These are phyloP conservation scores for Cistogaster globosa DNA, from an alignment of 2,888 invertebrate genomes.

Conservation along the genomic window DNA sequence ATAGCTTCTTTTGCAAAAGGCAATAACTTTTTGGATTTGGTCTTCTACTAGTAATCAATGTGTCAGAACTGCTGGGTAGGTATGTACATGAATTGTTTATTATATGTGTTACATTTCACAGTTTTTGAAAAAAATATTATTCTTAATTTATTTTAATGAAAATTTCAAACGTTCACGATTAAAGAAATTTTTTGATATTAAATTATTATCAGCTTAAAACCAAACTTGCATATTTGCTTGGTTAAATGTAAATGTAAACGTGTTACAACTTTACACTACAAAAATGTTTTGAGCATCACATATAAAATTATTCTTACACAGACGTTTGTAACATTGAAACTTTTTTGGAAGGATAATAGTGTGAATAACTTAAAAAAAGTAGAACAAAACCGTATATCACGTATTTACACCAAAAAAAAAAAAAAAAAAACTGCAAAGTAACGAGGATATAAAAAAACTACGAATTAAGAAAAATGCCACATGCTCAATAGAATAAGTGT, in stretches of 20 bases:
- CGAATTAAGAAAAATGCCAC: background rate
- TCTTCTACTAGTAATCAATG: no score
- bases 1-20: no score
- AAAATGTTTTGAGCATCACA: constrained; percentile 15
- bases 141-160: no score
- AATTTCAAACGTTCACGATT: no score
- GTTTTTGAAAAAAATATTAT: no score
- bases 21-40: no score
- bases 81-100: no score
- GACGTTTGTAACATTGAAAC: background rate
- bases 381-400: background rate
- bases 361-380: constrained; percentile 23
- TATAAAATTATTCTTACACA: background rate
- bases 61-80: no score
- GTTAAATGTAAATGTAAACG: constrained; percentile 11
- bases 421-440: background rate
- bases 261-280: constrained; percentile 30
- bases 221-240: background rate
- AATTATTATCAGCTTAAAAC: no score
- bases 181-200: no score
- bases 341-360: constrained; percentile 21
- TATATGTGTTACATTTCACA: no score
- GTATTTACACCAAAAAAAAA: background rate
- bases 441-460: background rate
- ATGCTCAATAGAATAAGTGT: background rate